Base-by-base conservation (phyloP, 2,797 vertebrate species). In the Spheniscus humboldti region DNA sequence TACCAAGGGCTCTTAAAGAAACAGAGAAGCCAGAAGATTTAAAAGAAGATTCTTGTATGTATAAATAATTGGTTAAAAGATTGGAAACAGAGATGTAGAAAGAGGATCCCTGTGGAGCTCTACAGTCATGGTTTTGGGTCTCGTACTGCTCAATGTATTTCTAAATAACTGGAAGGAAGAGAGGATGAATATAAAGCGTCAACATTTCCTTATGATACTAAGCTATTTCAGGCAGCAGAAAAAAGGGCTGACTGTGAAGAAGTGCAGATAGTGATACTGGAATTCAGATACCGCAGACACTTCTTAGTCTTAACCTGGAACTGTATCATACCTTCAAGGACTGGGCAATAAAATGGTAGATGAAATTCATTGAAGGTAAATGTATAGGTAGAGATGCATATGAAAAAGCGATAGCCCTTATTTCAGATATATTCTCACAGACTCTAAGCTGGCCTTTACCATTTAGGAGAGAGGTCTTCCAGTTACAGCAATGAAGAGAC, bases 51-150 rank as follows among this genome's bases (percentile, higher is more conserved):
- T 91, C 63, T 82, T 94, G 62, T 52, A 86, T 92, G 39, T 82
- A 91, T 79, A 94, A 95, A 82, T 91, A 95, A 92, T 82, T 73
- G 50, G 39, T 90, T 89, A 94, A 82, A 88, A 94, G 67, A 87
- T 59, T 90, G 55, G 67, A 85, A 97, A 82, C 24, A 85, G 37
- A 93, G 66, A 81, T 55, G 72, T 62, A 79, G 50, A 89, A 94
- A 74, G 28, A 87, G 19, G 52, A 92, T 94, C 59, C 78, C 81
- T 43, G 67, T 76, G 78, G 85, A 95, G 71, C 19, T 79, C 89
- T 79, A 69, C 78, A 55, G 67, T 85, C 39, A 63, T 69, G 11
- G 11, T 91, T 92, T 91, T 39, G 74, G 64, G 33, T 75, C 39
- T 93, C 0, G 0, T 80, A 60, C 22, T 80, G 60, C 28, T 90